phyloP scores from a whole-genome alignment of 2,888 invertebrate species.

The Ichneumoninae sp. region DNA sequence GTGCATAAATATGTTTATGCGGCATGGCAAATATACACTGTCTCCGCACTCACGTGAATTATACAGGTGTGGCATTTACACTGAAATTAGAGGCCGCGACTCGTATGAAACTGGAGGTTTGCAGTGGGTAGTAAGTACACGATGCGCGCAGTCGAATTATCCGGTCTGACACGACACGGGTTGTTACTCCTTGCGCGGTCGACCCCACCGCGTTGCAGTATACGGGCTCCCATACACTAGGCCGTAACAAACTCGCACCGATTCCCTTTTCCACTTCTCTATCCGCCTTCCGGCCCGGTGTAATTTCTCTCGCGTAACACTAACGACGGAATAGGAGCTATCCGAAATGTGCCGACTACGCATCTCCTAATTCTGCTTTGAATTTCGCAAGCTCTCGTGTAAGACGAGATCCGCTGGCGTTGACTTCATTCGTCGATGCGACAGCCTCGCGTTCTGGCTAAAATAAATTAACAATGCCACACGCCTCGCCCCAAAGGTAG shows the following conservation, averaged over 20 bases:
- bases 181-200: conserved; percentile 13
- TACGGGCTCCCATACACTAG: background rate
- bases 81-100: background rate
- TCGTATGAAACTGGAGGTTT: conserved; percentile 16
- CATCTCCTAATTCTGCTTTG: background rate
- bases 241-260: conserved; percentile 18
- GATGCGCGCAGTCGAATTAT: conserved; percentile 7
- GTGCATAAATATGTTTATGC: background rate
- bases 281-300: background rate
- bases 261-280: background rate
- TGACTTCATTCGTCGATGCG: background rate
- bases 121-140: conserved; percentile 21
- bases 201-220: background rate
- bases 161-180: conserved; percentile 33
- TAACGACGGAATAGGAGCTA: background rate
- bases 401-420: background rate
- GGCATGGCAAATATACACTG: background rate
- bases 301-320: background rate
- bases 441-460: background rate
- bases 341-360: background rate
- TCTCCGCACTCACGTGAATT: background rate
- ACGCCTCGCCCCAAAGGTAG: background rate
- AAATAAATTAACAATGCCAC: background rate
- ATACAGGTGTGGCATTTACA: background rate
- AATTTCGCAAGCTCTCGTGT: background rate